These are phyloP conservation scores for Argyresthia albistria DNA, from an alignment of 2,888 invertebrate species.

Conservation along the genomic window DNA sequence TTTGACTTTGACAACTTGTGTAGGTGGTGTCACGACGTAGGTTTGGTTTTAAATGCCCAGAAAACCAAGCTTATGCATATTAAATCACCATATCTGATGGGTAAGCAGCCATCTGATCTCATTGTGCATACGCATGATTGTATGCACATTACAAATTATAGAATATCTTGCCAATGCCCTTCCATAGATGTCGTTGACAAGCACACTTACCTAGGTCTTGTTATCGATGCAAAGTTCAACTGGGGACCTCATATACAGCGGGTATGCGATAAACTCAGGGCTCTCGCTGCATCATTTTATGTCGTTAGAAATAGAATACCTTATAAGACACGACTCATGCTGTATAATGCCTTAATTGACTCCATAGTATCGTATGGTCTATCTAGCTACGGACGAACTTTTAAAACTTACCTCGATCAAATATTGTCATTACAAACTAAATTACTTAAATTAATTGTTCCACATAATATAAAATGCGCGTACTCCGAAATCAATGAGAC, in stretches of 20 bases:
- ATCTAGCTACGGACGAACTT: no score
- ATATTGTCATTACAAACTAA: no score
- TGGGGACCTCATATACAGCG: neutral
- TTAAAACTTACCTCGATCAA: no score
- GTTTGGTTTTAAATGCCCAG: neutral
- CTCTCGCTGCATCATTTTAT: neutral
- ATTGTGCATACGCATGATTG: neutral
- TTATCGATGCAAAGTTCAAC: neutral
- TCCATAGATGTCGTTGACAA: neutral
- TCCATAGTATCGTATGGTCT: slow-evolving; percentile 8
- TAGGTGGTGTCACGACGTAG: neutral
- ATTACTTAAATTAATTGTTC: no score
- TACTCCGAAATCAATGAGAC: no score
- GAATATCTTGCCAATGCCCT: neutral
- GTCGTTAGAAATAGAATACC: neutral
- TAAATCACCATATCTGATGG: neutral
- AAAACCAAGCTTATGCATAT: neutral
- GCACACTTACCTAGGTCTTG: neutral
- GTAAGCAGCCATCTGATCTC: neutral
- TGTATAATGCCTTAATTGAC: slow-evolving; percentile 4
- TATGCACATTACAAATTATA: neutral
- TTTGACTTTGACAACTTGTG: neutral
- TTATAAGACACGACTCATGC: neutral
- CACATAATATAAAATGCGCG: no score
- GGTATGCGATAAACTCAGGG: neutral